A percentile compares a stretch with the other conserved stretches of the same genome.
Conservation (phyloP, 1,140 invertebrate species). For the Rhyacophila brunnea region DNA sequence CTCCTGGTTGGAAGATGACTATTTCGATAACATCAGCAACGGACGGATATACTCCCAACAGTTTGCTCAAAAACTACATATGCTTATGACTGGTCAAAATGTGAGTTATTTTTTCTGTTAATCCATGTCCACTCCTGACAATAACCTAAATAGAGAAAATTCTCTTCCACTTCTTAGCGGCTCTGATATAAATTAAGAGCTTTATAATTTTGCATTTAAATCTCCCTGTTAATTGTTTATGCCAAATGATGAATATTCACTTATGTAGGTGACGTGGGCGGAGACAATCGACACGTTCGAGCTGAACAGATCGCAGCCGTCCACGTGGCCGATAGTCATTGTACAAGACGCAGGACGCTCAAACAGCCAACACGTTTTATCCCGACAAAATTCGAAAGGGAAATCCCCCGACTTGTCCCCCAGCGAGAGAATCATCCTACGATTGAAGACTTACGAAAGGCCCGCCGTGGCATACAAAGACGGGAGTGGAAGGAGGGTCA, state of each 20-base stretch:
- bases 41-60: slow-evolving; percentile 5
- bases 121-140: no score
- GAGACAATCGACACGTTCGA: slow-evolving; percentile 20
- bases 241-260: no score
- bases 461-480: slow-evolving; percentile 11
- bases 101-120: no score
- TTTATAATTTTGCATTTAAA: no score
- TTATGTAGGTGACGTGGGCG: slow-evolving; percentile 22
- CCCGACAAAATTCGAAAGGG: neutral
- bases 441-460: slow-evolving; percentile 26
- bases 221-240: no score
- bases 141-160: no score
- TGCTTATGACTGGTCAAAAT: slow-evolving; percentile 23
- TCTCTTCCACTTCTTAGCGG: no score
- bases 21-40: slow-evolving; percentile 12
- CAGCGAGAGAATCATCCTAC: slow-evolving; percentile 12
- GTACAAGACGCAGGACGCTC: neutral
- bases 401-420: slow-evolving; percentile 8
- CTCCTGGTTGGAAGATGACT: slow-evolving; percentile 23
- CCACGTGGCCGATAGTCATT: slow-evolving; percentile 1
- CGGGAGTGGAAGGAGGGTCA: neutral
- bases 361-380: neutral
- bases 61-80: slow-evolving; percentile 14
- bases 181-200: no score
- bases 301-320: slow-evolving; percentile 1